Evolutionary conservation across 2,113 vertebrate species (phyloP).

Genomic region (Bubalus kerabau): DNA sequence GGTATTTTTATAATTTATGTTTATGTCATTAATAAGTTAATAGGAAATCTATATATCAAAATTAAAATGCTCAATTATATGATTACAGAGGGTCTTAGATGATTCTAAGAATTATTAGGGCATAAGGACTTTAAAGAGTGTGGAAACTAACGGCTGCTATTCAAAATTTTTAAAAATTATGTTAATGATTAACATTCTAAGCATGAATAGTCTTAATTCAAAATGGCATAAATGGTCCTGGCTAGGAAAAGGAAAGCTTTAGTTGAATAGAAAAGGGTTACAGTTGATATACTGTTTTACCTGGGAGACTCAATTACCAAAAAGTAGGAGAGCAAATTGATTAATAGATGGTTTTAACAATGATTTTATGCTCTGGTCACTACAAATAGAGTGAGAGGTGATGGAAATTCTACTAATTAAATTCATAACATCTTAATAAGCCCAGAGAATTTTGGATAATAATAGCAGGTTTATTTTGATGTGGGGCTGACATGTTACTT

Average conservation of each 20-base stretch:
- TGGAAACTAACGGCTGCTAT: not conserved
- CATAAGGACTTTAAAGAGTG: not conserved
- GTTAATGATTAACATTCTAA: slow-evolving; percentile 35
- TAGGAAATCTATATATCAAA: slow-evolving; percentile 46
- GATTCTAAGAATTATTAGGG: slow-evolving; percentile 6
- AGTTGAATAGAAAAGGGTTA: slow-evolving; percentile 51
- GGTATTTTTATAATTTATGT: slow-evolving; percentile 35
- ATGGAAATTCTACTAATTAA: slow-evolving; percentile 46
- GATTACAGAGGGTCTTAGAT: not conserved
- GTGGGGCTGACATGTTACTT: not conserved
- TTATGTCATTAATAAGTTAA: slow-evolving; percentile 1
- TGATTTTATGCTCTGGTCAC: slow-evolving; percentile 36
- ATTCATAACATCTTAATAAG: slow-evolving; percentile 54
- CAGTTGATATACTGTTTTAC: slow-evolving; percentile 45
- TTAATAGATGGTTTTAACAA: slow-evolving; percentile 51
- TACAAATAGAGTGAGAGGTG: slow-evolving; percentile 2
- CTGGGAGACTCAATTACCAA: slow-evolving; percentile 54
- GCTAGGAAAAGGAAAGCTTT: slow-evolving; percentile 10
- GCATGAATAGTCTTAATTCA: slow-evolving; percentile 1
- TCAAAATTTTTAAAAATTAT: slow-evolving; percentile 34
- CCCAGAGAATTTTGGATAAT: slow-evolving; percentile 7
- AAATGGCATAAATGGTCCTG: not conserved
- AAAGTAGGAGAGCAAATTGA: slow-evolving; percentile 47
- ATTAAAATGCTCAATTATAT: slow-evolving; percentile 26
- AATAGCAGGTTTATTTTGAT: slow-evolving; percentile 40